Conservation (phyloP, 2,113 vertebrate genomes). For the Oncorhynchus tshawytscha region DNA sequence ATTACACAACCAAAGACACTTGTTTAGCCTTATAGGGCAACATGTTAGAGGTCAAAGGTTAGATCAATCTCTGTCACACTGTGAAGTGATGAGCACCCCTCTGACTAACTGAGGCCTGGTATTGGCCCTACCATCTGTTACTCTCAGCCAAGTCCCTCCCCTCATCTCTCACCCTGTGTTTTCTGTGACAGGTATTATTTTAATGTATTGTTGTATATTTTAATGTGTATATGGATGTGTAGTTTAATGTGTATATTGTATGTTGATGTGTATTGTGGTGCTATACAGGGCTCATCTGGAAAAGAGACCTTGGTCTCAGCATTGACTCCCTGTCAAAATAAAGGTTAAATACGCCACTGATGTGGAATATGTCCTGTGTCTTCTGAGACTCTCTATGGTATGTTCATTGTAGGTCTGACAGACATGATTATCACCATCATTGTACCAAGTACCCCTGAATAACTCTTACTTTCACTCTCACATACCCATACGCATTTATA, state of each 20-base stretch:
- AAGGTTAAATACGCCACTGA: background rate
- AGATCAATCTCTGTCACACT: constrained; percentile 11
- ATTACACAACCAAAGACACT: background rate
- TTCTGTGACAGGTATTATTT: background rate
- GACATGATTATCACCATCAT: background rate
- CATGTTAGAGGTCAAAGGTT: constrained; percentile 25
- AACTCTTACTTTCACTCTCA: background rate
- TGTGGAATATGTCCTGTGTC: background rate
- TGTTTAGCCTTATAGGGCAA: background rate
- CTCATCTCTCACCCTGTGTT: background rate
- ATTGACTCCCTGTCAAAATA: no score
- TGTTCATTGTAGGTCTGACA: background rate
- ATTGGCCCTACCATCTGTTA: background rate
- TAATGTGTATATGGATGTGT: no score
- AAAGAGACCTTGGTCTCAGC: no score
- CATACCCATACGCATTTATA: background rate
- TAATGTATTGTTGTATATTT: no score
- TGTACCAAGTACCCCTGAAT: background rate
- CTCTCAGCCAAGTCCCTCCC: background rate
- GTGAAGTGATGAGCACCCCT: background rate
- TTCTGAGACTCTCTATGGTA: background rate
- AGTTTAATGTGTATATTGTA: no score
- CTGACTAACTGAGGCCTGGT: background rate
- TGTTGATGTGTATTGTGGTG: no score
- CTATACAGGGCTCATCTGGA: no score